Conservation (phyloP, 2,113 vertebrate genomes). For the Hylia prasina region DNA sequence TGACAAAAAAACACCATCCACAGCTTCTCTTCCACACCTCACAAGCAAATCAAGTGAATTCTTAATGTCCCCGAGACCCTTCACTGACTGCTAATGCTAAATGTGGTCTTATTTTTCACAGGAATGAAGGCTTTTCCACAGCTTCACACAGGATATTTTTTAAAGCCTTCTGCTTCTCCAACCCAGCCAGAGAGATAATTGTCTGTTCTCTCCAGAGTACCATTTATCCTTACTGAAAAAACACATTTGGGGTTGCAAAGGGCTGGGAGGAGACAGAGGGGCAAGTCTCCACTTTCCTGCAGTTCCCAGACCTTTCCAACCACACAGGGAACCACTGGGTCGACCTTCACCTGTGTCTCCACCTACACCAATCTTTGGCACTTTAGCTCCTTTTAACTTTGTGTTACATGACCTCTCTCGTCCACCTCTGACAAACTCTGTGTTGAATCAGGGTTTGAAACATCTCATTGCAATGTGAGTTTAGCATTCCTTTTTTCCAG, state of each 20-base stretch:
- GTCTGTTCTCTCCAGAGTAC: background rate
- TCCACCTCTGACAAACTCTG: background rate
- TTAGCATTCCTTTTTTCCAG: background rate
- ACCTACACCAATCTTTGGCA: background rate
- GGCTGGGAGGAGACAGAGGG: background rate
- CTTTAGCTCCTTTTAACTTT: background rate
- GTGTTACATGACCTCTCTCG: background rate
- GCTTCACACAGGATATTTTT: background rate
- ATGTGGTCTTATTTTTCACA: background rate
- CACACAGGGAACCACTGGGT: background rate
- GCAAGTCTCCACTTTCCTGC: rapidly evolving
- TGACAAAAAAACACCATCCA: background rate
- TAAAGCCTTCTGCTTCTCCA: background rate
- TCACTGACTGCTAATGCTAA: background rate
- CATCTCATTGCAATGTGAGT: background rate
- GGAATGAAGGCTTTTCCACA: background rate
- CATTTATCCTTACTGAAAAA: background rate
- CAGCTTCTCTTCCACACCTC: background rate
- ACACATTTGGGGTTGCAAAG: background rate
- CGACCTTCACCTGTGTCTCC: background rate
- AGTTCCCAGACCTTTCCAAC: background rate
- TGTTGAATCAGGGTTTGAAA: background rate
- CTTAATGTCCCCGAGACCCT: background rate
- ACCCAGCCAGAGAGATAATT: background rate
- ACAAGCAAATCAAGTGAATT: background rate